These are phyloP conservation scores for Euproctis similis DNA, from an alignment of 2,888 invertebrate species.

Conservation along the genomic window DNA sequence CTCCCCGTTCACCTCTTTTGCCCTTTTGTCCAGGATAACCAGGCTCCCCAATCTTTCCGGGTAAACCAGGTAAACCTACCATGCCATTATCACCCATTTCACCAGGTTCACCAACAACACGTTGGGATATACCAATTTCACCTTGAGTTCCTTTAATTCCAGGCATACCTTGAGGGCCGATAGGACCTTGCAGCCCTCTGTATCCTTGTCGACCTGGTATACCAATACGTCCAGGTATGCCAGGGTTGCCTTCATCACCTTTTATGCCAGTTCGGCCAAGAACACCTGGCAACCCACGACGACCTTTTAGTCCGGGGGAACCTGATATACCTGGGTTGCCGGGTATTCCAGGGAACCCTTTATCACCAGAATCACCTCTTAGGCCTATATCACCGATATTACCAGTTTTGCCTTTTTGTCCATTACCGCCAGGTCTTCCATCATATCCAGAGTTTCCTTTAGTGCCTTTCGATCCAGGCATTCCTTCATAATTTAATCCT, in stretches of 20 bases:
- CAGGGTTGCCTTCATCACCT: slow-evolving; percentile 37
- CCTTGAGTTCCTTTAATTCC: slow-evolving; percentile 33
- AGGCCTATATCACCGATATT: slow-evolving; percentile 70
- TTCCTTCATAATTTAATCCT: slow-evolving; percentile 62
- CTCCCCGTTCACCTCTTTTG: slow-evolving; percentile 71
- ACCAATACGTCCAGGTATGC: slow-evolving; percentile 59
- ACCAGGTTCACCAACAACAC: slow-evolving; percentile 56
- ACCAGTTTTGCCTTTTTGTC: slow-evolving; percentile 76
- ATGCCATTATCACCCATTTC: slow-evolving; percentile 73
- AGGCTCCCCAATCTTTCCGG: slow-evolving; percentile 72
- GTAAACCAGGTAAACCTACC: slow-evolving; percentile 73
- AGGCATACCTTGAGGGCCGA: slow-evolving; percentile 11
- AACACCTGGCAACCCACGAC: slow-evolving; percentile 67
- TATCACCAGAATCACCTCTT: slow-evolving; percentile 74
- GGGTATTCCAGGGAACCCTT: slow-evolving; percentile 65
- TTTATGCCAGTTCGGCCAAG: slow-evolving; percentile 46
- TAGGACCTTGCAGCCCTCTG: slow-evolving; percentile 44
- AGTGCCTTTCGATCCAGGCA: slow-evolving; percentile 34
- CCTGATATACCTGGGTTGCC: slow-evolving; percentile 78
- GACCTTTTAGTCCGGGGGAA: slow-evolving; percentile 44
- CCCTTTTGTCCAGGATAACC: slow-evolving; percentile 78
- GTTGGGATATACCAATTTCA: slow-evolving; percentile 49
- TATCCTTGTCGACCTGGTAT: slow-evolving; percentile 75
- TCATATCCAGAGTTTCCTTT: slow-evolving; percentile 73
- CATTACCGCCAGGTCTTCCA: slow-evolving; percentile 70